Percentiles rank a stretch among this genome's conserved stretches.
These are phyloP conservation scores for Anabas testudineus DNA, from an alignment of 2,797 vertebrate genomes.

Conservation along the genomic window DNA sequence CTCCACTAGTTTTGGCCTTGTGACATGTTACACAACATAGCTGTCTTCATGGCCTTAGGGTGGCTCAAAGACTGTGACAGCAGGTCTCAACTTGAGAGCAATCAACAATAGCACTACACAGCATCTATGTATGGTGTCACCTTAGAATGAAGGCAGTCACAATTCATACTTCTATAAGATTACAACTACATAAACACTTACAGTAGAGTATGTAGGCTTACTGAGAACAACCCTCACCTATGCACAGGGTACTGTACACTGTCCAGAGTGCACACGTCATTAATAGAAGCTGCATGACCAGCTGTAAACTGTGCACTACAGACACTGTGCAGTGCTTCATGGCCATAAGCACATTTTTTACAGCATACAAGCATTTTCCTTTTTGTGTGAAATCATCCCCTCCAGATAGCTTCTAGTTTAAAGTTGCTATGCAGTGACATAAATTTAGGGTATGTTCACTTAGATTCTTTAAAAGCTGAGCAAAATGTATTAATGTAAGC, in stretches of 20 bases:
- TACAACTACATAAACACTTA: not conserved
- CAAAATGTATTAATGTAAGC: conserved; percentile 45
- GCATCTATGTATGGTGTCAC: not conserved
- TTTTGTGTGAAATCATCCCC: conserved; percentile 63
- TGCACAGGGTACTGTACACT: conserved; percentile 5
- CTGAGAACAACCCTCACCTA: conserved; percentile 16
- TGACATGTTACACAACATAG: conserved; percentile 15
- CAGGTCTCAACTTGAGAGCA: not conserved
- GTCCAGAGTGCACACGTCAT: conserved; percentile 32
- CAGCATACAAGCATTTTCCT: conserved; percentile 66
- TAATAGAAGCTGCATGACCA: conserved; percentile 57
- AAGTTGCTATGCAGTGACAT: conserved; percentile 55
- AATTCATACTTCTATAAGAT: conserved; percentile 9
- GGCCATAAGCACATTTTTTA: conserved; percentile 65
- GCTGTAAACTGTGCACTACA: conserved; percentile 45
- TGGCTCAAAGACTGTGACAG: conserved; percentile 12
- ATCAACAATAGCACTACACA: not conserved
- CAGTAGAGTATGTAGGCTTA: not conserved
- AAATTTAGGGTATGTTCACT: conserved; percentile 50
- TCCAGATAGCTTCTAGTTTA: conserved; percentile 68
- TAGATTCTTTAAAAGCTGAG: conserved; percentile 48
- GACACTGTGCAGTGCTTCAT: conserved; percentile 56
- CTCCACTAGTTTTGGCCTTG: conserved; percentile 1
- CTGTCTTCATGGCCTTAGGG: conserved; percentile 16
- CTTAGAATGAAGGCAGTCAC: not conserved